Conservation (phyloP, 2,888 invertebrate genomes). For the Cataglyphis rosenhaueri region DNA sequence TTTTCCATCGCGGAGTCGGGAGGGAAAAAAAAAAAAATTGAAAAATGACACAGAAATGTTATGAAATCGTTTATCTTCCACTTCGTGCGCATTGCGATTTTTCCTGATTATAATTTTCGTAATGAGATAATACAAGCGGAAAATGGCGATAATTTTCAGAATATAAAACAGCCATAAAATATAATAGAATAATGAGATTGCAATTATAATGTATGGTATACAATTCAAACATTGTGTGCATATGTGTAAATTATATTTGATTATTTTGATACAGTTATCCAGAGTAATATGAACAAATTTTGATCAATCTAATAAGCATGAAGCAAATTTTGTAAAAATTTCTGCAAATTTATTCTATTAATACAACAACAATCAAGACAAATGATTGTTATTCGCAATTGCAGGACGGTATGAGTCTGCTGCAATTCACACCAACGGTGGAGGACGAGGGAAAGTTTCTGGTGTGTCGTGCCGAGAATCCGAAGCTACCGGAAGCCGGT, state of each 20-base stretch:
- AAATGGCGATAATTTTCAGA: background rate
- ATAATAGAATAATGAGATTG: background rate
- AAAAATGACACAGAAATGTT: conserved; percentile 15
- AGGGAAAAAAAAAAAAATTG: background rate
- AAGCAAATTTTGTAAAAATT: background rate
- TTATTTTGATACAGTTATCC: background rate
- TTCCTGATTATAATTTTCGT: conserved; percentile 19
- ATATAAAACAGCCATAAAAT: background rate
- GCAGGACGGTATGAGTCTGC: conserved; percentile 84
- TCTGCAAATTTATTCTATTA: conserved; percentile 21
- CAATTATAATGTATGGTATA: background rate
- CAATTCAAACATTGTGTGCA: background rate
- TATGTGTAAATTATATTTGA: background rate
- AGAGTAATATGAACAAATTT: background rate
- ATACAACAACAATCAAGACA: conserved; percentile 8
- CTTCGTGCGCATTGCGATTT: conserved; percentile 2
- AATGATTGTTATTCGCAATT: conserved; percentile 45
- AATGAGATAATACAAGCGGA: conserved; percentile 8
- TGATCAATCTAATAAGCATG: background rate
- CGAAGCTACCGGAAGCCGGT: conserved; percentile 93
- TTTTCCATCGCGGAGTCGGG: conserved; percentile 2
- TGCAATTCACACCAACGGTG: conserved; percentile 93
- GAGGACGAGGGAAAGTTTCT: conserved; percentile 96
- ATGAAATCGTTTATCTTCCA: conserved; percentile 42
- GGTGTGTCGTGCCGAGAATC: conserved; percentile 95